Percentiles rank a stretch among this genome's conserved stretches.
Evolutionary conservation across 2,888 invertebrate genomes (phyloP).

Genomic region (Eristalis tenax): DNA sequence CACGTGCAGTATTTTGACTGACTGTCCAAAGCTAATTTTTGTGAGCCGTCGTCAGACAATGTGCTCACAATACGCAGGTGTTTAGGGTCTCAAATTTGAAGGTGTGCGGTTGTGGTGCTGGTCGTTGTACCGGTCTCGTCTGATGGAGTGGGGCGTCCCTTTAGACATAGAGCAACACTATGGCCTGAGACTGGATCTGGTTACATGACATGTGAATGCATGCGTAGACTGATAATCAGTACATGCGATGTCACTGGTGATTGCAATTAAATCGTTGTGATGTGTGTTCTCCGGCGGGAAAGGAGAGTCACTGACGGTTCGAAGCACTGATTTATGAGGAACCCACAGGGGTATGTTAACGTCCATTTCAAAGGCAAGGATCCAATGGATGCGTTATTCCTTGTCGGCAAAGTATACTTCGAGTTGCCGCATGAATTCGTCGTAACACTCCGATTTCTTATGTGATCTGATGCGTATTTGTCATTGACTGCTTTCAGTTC

Average conservation of each 20-base stretch:
- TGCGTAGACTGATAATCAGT: not conserved
- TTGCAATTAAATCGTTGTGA: not conserved
- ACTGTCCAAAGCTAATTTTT: constrained; percentile 10
- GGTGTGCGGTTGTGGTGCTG: not conserved
- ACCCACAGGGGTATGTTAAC: not conserved
- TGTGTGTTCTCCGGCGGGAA: not conserved
- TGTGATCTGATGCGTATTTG: not conserved
- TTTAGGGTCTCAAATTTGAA: constrained; percentile 22
- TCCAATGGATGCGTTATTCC: too few relatives aligned
- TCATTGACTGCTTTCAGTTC: not conserved
- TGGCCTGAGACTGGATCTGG: not conserved
- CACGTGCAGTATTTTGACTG: not conserved
- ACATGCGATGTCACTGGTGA: not conserved
- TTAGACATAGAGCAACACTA: not conserved
- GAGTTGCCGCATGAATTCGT: not conserved
- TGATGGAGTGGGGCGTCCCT: not conserved
- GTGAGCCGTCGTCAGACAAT: not conserved
- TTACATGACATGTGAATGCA: not conserved
- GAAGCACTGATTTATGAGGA: not conserved
- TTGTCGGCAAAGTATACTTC: too few relatives aligned
- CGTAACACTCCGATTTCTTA: not conserved
- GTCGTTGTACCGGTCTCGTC: not conserved
- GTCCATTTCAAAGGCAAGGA: not conserved
- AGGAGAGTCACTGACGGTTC: not conserved
- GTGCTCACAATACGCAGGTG: constrained; percentile 27